Conservation (phyloP, 2,888 invertebrate species). For the Lochmaea crataegi region DNA sequence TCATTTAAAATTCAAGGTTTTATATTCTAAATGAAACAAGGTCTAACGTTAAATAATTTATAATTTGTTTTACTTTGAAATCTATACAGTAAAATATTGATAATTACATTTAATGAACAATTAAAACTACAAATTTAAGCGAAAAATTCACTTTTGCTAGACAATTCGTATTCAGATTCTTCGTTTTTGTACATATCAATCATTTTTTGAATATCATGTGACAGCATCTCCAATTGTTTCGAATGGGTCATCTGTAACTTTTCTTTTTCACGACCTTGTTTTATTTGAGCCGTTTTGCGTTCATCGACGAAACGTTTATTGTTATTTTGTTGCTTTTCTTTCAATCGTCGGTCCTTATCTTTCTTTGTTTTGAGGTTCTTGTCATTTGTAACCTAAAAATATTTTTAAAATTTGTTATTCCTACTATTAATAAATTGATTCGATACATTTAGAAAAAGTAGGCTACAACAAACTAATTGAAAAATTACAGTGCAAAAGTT, state of each 20-base stretch:
- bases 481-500: no score
- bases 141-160: conserved; percentile 90
- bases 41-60: conserved; percentile 25
- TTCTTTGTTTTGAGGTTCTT: conserved; percentile 97
- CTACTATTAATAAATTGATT: no score
- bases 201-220: conserved; percentile 88
- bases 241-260: conserved; percentile 92
- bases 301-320: conserved; percentile 98
- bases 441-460: no score
- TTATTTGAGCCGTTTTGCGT: conserved; percentile 86
- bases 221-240: conserved; percentile 90
- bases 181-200: conserved; percentile 95
- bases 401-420: not conserved
- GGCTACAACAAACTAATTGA: no score
- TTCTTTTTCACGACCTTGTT: conserved; percentile 91
- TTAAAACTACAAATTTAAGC: conserved; percentile 68
- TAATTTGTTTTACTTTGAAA: conserved; percentile 18
- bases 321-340: conserved; percentile 97
- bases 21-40: not conserved
- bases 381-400: conserved; percentile 77
- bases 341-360: conserved; percentile 92
- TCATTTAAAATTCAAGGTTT: not conserved
- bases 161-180: conserved; percentile 89
- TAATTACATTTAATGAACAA: conserved; percentile 19
- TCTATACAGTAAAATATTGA: conserved; percentile 21